Evolutionary conservation across 2,113 vertebrate species (phyloP).

Genomic region (Eudyptes chrysolophus): DNA sequence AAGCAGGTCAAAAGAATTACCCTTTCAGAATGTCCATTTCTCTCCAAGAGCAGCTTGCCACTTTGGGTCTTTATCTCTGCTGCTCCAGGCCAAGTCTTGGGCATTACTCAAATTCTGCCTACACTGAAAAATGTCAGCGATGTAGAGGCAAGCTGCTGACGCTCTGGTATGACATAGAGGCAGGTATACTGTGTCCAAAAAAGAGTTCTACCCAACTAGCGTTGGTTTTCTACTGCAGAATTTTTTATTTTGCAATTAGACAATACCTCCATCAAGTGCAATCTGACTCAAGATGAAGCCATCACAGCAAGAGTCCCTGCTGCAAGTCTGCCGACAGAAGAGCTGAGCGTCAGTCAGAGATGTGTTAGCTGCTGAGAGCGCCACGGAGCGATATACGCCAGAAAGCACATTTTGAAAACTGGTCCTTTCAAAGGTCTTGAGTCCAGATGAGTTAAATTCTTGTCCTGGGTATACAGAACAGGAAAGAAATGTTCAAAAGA

Average conservation of each 20-base stretch:
- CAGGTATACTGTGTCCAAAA: not conserved
- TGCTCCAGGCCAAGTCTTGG: not conserved
- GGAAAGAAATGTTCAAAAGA: not conserved
- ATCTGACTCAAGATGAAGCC: constrained; percentile 85
- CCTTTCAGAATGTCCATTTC: not conserved
- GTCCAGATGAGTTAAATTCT: constrained; percentile 68
- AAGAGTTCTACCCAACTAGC: not conserved
- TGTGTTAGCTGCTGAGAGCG: constrained; percentile 63
- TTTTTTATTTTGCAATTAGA: not conserved
- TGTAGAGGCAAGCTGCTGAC: not conserved
- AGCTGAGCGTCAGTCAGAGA: constrained; percentile 72
- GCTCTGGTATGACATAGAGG: not conserved
- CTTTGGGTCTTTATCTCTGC: not conserved
- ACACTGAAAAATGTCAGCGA: not conserved
- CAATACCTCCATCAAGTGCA: constrained; percentile 78
- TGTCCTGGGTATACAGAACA: constrained; percentile 66
- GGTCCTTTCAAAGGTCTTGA: constrained; percentile 77
- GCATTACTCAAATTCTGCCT: not conserved
- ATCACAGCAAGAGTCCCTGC: constrained; percentile 82
- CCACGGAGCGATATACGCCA: constrained; percentile 75
- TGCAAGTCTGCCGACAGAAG: constrained; percentile 85
- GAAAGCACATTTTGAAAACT: constrained; percentile 79
- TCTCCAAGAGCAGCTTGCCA: not conserved
- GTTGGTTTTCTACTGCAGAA: rapidly evolving
- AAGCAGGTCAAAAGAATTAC: not conserved